A percentile compares a stretch with the other conserved stretches of the same genome.
Conservation (phyloP, 2,888 invertebrate genomes). For the Philopedon plagiatum region DNA sequence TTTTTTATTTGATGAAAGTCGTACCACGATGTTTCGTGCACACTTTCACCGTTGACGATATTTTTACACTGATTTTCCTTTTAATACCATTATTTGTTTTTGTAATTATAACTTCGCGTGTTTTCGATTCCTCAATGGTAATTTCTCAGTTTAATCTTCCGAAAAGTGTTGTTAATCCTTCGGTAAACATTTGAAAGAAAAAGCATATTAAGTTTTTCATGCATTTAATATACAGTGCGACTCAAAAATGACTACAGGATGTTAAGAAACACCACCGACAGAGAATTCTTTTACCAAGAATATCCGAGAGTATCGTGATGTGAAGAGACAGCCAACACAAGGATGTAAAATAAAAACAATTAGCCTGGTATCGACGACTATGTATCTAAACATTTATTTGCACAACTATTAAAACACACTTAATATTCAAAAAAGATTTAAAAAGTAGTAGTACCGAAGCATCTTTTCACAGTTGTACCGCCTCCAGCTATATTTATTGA, state of each 20-base stretch:
- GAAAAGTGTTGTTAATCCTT: no score
- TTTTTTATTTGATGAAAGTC: constrained; percentile 33
- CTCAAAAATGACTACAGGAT: no score
- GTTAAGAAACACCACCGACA: no score
- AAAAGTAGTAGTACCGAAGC: constrained; percentile 9
- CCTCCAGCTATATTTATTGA: constrained; percentile 4
- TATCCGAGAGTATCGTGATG: neutral
- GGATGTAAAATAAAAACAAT: neutral
- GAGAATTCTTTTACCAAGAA: no score
- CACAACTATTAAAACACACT: neutral
- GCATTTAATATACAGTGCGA: no score
- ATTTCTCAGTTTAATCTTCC: no score
- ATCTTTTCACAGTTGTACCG: constrained; percentile 17
- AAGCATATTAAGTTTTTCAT: no score
- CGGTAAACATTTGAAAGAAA: no score
- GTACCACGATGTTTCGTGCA: constrained; percentile 15
- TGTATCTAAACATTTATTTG: neutral
- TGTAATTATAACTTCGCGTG: constrained; percentile 24
- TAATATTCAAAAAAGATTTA: constrained; percentile 2
- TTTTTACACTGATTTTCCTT: constrained; percentile 40
- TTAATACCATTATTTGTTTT: constrained; percentile 31
- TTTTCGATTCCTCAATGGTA: no score
- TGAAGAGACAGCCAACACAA: neutral
- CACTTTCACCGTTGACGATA: constrained; percentile 34
- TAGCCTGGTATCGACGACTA: neutral